Evolutionary conservation across 2,888 invertebrate genomes (phyloP).

Genomic region (Mycalesis mineus): DNA sequence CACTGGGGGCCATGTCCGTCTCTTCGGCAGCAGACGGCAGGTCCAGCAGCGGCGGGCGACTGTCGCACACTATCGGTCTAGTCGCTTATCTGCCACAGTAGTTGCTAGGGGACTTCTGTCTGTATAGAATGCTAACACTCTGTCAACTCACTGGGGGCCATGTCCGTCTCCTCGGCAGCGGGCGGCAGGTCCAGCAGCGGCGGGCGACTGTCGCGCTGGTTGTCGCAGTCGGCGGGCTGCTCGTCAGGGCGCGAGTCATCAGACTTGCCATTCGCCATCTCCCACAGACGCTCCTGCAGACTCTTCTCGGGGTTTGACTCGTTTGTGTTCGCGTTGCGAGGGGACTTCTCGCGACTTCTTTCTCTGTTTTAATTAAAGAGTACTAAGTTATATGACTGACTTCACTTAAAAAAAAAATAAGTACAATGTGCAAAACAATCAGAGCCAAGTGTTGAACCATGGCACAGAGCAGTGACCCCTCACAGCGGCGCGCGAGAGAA

Average conservation of each 20-base stretch:
- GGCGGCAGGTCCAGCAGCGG: constrained; percentile 9
- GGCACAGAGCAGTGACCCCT: constrained; percentile 50
- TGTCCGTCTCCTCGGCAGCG: constrained; percentile 1
- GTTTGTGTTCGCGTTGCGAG: constrained; percentile 34
- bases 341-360: constrained; percentile 60
- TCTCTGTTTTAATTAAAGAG: too few relatives aligned
- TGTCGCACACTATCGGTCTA: constrained; percentile 1
- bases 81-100: too few relatives aligned
- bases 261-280: constrained; percentile 73
- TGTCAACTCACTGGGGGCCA: constrained; percentile 10
- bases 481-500: constrained; percentile 47
- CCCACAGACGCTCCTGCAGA: constrained; percentile 72
- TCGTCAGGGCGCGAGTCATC: constrained; percentile 16
- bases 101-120: too few relatives aligned
- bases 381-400: too few relatives aligned
- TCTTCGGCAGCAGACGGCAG: constrained; percentile 8
- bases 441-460: constrained; percentile 71
- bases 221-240: constrained; percentile 33
- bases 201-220: constrained; percentile 10
- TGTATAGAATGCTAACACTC: not conserved
- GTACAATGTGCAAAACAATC: constrained; percentile 54
- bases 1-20: constrained; percentile 7
- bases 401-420: too few relatives aligned
- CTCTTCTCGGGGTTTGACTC: constrained; percentile 49
- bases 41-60: not conserved